Evolutionary conservation across 2,113 vertebrate genomes (phyloP), one percentile per base, ranked within the genome.

Genomic region (Tetraodon nigroviridis): DNA sequence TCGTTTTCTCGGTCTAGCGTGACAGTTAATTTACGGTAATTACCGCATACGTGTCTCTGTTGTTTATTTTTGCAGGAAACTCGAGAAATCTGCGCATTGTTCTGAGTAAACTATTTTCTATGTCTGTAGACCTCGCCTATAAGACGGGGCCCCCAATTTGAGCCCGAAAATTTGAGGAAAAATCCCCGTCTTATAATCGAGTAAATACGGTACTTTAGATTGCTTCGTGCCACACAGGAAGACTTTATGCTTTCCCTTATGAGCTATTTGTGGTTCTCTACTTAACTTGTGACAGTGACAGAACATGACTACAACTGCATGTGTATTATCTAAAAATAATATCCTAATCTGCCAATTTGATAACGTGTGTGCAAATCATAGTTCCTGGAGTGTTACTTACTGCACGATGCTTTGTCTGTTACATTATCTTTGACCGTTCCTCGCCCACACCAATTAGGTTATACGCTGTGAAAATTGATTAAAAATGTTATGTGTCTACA

Each of bases 281-380:
- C 67, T 66, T 75, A 58, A 64, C 65, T 78, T 55, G 11, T 71
- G 82, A 78, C 80, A 83, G 59, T 71, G 79, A 80, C 3, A 37
- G 65, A 81, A 80, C 78, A 71, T 51, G 77, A 73, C 75, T 61
- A 27, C 21, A 41, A 58, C 65, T 55, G 32, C 60, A 60, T 83
- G 73, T 63, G 42, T 61, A 71, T 82, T 80, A 70, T 79, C 73
- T 72, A 60, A 75, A 82, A 82, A 80, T 72, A 67, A 71, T 71
- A 41, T 58, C 55, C 37, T 6, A 32, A 73, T 63, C 77, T 46
- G 58, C 67, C 64, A 62, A 27, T 19, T 7, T 62, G 19, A 63
- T 48, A 17, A 40, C 37, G 22, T 11, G 46, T 58, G 57, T 16
- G 45, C 20, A 8, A 16, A 61, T 42, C 44, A 32, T 65, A 58